These are phyloP conservation scores for Tapera naevia DNA, from an alignment of 2,797 vertebrate genomes.

Conservation along the genomic window DNA sequence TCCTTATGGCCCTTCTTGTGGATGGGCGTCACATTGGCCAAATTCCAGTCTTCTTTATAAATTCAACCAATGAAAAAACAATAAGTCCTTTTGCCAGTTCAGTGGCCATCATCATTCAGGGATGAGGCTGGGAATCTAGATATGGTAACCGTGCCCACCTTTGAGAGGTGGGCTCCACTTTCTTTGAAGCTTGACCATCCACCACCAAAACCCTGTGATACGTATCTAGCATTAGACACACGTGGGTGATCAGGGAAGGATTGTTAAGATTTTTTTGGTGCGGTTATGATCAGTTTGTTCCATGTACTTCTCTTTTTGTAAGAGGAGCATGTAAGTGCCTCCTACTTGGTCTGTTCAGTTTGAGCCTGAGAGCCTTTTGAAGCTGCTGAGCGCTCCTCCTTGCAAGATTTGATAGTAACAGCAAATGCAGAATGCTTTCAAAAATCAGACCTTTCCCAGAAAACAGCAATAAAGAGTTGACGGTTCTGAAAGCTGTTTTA, in stretches of 20 bases:
- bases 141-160: rapidly evolving
- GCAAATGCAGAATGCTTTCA: background rate
- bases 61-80: background rate
- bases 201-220: background rate
- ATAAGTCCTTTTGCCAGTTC: background rate
- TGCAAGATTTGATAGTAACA: background rate
- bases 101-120: background rate
- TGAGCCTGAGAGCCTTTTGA: background rate
- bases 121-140: background rate
- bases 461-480: background rate
- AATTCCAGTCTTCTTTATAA: too few relatives aligned
- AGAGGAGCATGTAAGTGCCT: background rate
- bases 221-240: background rate
- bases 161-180: background rate
- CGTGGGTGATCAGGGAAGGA: background rate
- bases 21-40: too few relatives aligned
- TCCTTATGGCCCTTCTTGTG: too few relatives aligned
- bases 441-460: background rate
- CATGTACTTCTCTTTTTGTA: background rate
- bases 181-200: background rate
- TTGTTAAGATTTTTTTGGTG: background rate
- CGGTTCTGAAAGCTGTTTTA: background rate
- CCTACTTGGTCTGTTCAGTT: background rate
- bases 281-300: background rate
- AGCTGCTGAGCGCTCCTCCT: background rate